phyloP scores from a whole-genome alignment of 2,888 invertebrate species.

The Crossocerus cetratus region DNA sequence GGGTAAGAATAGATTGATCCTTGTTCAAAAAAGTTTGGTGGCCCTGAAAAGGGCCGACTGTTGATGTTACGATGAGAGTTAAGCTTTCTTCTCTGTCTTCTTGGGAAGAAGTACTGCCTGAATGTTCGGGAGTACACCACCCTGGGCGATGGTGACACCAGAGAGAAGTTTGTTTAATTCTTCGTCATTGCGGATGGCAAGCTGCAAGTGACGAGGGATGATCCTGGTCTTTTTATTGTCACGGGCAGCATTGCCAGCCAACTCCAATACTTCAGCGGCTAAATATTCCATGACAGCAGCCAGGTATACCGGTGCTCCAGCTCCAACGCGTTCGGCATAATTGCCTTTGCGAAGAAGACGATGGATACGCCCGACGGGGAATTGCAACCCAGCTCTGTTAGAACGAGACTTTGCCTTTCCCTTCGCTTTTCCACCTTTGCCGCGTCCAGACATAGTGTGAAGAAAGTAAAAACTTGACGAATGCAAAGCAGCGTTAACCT shows the following conservation, averaged over 20 bases:
- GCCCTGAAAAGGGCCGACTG: background rate
- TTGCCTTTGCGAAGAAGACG: constrained; percentile 81
- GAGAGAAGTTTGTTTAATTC: no score
- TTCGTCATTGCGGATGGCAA: no score
- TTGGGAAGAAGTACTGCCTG: constrained; percentile 79
- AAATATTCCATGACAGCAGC: constrained; percentile 82
- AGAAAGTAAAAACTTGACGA: background rate
- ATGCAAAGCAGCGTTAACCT: background rate
- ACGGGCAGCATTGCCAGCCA: no score
- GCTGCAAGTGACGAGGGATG: no score
- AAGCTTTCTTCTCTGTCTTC: constrained; percentile 54
- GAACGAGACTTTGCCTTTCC: constrained; percentile 77
- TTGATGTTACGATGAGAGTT: constrained; percentile 12
- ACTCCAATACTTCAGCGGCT: constrained; percentile 84
- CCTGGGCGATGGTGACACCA: no score
- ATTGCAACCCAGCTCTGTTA: constrained; percentile 79
- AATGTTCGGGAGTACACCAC: no score
- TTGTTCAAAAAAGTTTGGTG: background rate
- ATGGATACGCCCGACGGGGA: no score
- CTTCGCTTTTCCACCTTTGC: constrained; percentile 66
- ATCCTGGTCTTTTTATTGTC: no score
- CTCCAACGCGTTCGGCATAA: constrained; percentile 81
- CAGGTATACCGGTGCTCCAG: constrained; percentile 79
- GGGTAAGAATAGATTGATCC: background rate
- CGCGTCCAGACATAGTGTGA: constrained; percentile 63